Base-by-base conservation (phyloP, 2,797 vertebrate species). In the Lepidocolaptes lacrymiger region DNA sequence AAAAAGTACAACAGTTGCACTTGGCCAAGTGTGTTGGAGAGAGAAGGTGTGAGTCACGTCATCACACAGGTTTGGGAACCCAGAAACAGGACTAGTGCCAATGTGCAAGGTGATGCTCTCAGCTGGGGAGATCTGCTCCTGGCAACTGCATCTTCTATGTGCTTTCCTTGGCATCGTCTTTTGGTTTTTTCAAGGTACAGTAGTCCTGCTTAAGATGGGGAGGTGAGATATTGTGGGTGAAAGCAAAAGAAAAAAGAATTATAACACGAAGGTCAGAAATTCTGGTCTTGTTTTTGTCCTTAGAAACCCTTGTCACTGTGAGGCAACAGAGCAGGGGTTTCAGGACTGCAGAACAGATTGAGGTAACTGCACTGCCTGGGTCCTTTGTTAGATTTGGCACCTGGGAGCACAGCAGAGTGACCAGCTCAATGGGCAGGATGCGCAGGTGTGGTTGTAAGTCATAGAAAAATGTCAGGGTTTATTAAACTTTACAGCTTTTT, bases 61-160 rank as follows among this genome's bases (percentile, higher is more conserved):
- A 7, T 67, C 17, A 11, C 21, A 7, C 8, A 23, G 52, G 4
- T 4, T 14, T 72, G 23, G 26, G 44, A 26, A 39, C n/a, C 6
- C 52, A 51, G 75, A 52, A 37, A n/a, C 4, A 5, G 58, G 34
- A 34, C 20, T 68, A 12, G 17, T 32, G 37, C 19, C 11, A 6
- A 26, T 22, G 41, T n/a, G 14, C 10, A 36, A 32, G 28, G 21
- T 30, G 56, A 17, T 51, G 37, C 14, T 93, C 16, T 32, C 39
- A 82, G 54, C 6, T 32, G 32, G 49, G 67, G 11, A 64, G 2
- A 14, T 49, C 41, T 79, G 36, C 43, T 75, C 22, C n/a, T 4
- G 8, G 44, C 21, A 58, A 6, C 5, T n/a, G 20, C 24, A 15
- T 26, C 19, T 67, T 83, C 14, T 0, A 0, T 4, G 4, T n/a